Evolutionary conservation across 2,797 vertebrate species (phyloP).

Genomic region (Pseudomugil tenellus): DNA sequence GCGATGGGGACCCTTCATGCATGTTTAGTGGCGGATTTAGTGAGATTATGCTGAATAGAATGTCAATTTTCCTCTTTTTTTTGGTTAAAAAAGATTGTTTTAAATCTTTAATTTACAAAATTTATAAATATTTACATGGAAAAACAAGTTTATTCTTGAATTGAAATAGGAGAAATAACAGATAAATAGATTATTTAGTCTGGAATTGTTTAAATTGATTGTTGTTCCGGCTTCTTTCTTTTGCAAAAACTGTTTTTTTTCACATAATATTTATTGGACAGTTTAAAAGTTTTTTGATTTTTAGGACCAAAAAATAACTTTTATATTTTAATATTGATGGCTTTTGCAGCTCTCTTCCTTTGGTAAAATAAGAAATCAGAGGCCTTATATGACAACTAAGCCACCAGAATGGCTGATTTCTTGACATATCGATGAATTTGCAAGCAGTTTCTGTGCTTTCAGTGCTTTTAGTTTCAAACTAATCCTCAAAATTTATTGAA

Average conservation of each 20-base stretch:
- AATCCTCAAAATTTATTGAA: conserved; percentile 4
- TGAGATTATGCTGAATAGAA: too few relatives aligned
- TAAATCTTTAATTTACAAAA: neutral
- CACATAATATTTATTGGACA: too few relatives aligned
- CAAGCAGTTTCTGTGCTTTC: neutral
- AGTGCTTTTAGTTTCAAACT: neutral
- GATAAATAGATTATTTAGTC: too few relatives aligned
- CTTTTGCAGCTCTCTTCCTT: neutral
- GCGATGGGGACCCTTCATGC: neutral
- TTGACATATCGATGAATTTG: neutral
- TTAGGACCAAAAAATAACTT: neutral
- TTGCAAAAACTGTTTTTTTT: neutral
- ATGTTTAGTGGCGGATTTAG: too few relatives aligned
- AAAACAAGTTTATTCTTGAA: neutral
- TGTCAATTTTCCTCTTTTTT: too few relatives aligned
- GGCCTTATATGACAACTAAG: neutral
- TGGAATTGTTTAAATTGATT: neutral
- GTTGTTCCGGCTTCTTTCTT: neutral
- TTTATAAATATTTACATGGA: neutral
- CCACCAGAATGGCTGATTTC: neutral
- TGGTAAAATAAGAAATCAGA: neutral
- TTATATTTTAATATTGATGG: neutral
- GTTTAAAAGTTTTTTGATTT: neutral
- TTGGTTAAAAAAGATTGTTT: neutral
- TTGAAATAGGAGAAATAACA: neutral